Percentiles rank a stretch among this genome's conserved stretches.
These are phyloP conservation scores for Anaspis maculata DNA, from an alignment of 2,888 invertebrate genomes.

Conservation along the genomic window DNA sequence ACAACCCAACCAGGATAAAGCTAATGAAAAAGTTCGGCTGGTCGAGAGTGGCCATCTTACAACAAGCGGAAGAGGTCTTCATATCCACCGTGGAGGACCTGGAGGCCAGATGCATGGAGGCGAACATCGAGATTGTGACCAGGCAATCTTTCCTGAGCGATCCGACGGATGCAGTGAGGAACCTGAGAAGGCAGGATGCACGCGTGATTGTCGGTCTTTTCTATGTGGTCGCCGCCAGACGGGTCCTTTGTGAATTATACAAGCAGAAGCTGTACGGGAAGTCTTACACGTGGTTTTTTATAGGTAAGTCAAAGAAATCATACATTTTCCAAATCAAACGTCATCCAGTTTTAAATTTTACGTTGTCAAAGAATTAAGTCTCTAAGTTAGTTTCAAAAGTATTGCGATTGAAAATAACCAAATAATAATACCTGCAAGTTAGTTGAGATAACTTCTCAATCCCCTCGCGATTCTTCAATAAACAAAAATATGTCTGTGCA, in stretches of 20 bases:
- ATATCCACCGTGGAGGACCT: constrained; percentile 92
- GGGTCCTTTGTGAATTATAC: constrained; percentile 94
- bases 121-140: constrained; percentile 90
- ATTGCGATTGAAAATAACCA: too few species aligned
- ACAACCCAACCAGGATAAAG: constrained; percentile 95
- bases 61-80: constrained; percentile 93
- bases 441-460: too few species aligned
- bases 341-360: neutral
- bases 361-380: neutral
- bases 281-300: constrained; percentile 98
- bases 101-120: constrained; percentile 85
- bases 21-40: constrained; percentile 96
- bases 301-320: constrained; percentile 75
- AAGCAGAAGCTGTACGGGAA: constrained; percentile 90
- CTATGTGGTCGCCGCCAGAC: constrained; percentile 94
- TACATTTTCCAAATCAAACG: constrained; percentile 1
- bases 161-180: constrained; percentile 92
- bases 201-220: constrained; percentile 96
- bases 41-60: constrained; percentile 94
- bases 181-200: constrained; percentile 91
- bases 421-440: too few species aligned
- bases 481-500: too few species aligned
- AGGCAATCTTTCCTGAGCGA: constrained; percentile 95
- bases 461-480: too few species aligned
- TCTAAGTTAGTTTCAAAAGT: too few species aligned